Percentiles rank a stretch among this genome's conserved stretches.
These are phyloP conservation scores for Pandion haliaetus DNA, from an alignment of 2,113 vertebrate genomes.

Conservation along the genomic window DNA sequence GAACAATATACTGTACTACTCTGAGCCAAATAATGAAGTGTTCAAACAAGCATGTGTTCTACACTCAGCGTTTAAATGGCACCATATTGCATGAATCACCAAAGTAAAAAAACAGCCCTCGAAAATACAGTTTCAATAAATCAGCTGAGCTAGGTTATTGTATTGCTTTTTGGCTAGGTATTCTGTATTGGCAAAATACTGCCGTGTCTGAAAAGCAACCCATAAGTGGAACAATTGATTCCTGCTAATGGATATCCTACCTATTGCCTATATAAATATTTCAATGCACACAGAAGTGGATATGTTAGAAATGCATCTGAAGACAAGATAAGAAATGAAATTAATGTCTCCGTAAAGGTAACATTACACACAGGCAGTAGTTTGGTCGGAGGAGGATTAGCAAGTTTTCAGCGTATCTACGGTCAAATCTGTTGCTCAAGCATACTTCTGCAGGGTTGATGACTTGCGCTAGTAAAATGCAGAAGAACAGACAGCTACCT, in stretches of 20 bases:
- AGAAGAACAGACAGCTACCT: not conserved
- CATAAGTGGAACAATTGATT: not conserved
- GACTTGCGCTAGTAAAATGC: not conserved
- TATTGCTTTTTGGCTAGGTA: not conserved
- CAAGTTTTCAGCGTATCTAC: not conserved
- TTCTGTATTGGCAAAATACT: not conserved
- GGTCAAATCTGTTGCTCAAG: not conserved
- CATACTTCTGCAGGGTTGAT: not conserved
- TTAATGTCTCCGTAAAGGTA: not conserved
- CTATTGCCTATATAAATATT: not conserved
- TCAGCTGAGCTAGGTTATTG: not conserved
- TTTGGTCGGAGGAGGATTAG: not conserved
- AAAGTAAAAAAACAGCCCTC: not conserved
- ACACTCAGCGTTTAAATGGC: constrained; percentile 7
- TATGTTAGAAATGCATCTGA: not conserved
- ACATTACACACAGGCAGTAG: not conserved
- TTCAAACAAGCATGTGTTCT: not conserved
- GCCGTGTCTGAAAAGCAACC: not conserved
- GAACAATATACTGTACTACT: constrained; percentile 5
- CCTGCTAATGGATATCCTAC: not conserved
- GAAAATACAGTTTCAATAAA: not conserved
- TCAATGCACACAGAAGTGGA: not conserved
- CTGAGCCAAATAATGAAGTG: constrained; percentile 1
- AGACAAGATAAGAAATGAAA: not conserved
- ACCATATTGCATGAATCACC: not conserved